A percentile compares a stretch with the other conserved stretches of the same genome.
Evolutionary conservation across 1,140 invertebrate genomes (phyloP).

Genomic region (Musca domestica): DNA sequence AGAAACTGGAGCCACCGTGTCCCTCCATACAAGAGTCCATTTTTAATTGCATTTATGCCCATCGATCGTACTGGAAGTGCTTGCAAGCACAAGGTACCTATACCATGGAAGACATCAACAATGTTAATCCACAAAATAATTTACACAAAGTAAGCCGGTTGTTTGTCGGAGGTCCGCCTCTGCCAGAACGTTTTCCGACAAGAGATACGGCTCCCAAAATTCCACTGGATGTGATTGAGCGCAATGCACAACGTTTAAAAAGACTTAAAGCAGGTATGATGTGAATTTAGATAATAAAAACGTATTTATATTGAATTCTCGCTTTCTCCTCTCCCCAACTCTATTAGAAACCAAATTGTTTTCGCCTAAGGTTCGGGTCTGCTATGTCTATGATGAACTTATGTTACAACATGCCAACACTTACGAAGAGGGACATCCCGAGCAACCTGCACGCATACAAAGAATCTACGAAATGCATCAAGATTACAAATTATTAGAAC

Average conservation of each 20-base stretch:
- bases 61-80: slow-evolving; percentile 80
- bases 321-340: slow-evolving; percentile 19
- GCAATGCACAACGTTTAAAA: slow-evolving; percentile 59
- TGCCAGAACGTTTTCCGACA: slow-evolving; percentile 64
- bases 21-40: slow-evolving; percentile 71
- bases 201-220: slow-evolving; percentile 70
- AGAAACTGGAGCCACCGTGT: slow-evolving; percentile 57
- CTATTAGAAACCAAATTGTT: slow-evolving; percentile 66
- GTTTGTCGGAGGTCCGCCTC: slow-evolving; percentile 57
- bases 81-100: slow-evolving; percentile 71
- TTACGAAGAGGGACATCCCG: slow-evolving; percentile 68
- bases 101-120: slow-evolving; percentile 52
- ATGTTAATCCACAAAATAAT: slow-evolving; percentile 31
- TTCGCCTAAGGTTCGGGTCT: slow-evolving; percentile 61
- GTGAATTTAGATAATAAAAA: neutral
- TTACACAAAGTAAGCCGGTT: slow-evolving; percentile 37
- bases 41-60: slow-evolving; percentile 76
- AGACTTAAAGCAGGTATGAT: slow-evolving; percentile 58
- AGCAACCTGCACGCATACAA: slow-evolving; percentile 71
- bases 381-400: slow-evolving; percentile 72
- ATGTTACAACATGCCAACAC: slow-evolving; percentile 74
- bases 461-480: slow-evolving; percentile 68
- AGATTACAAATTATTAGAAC: slow-evolving; percentile 65
- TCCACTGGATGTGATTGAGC: slow-evolving; percentile 47
- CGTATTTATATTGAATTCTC: neutral